These are phyloP conservation scores for Timandra comae DNA, from an alignment of 2,888 invertebrate genomes.

Conservation along the genomic window DNA sequence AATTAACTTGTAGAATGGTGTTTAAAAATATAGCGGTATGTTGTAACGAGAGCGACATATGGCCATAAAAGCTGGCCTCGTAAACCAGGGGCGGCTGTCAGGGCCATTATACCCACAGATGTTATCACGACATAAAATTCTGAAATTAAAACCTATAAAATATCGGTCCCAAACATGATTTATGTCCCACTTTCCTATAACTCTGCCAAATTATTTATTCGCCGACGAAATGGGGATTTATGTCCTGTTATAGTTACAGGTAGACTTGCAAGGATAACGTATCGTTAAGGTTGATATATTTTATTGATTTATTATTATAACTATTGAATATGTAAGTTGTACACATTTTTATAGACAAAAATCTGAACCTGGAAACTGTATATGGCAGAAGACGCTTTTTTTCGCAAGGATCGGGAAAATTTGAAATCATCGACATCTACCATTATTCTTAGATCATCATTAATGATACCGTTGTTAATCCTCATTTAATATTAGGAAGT, in stretches of 20 bases:
- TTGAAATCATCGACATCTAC: too few relatives aligned
- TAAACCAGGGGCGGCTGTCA: conserved; percentile 44
- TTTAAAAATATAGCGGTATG: not conserved
- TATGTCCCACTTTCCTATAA: conserved; percentile 42
- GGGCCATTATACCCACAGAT: conserved; percentile 55
- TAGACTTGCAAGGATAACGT: too few relatives aligned
- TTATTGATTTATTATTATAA: too few relatives aligned
- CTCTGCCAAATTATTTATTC: conserved; percentile 41
- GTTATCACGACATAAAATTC: conserved; percentile 68
- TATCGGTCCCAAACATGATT: conserved; percentile 56
- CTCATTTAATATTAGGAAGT: too few relatives aligned
- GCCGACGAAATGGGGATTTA: conserved; percentile 39
- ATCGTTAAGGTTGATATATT: too few relatives aligned
- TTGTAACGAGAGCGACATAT: conserved; percentile 27
- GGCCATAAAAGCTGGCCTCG: conserved; percentile 46
- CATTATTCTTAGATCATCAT: too few relatives aligned
- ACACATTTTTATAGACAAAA: too few relatives aligned
- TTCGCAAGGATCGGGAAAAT: too few relatives aligned
- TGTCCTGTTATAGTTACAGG: conserved; percentile 7
- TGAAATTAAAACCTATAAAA: conserved; percentile 67
- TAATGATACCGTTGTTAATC: too few relatives aligned
- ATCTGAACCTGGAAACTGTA: too few relatives aligned
- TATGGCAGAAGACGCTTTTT: too few relatives aligned
- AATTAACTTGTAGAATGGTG: conserved; percentile 5
- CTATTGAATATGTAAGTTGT: too few relatives aligned